Evolutionary conservation across 2,113 vertebrate species (phyloP).

Genomic region (Galeopterus variegatus): DNA sequence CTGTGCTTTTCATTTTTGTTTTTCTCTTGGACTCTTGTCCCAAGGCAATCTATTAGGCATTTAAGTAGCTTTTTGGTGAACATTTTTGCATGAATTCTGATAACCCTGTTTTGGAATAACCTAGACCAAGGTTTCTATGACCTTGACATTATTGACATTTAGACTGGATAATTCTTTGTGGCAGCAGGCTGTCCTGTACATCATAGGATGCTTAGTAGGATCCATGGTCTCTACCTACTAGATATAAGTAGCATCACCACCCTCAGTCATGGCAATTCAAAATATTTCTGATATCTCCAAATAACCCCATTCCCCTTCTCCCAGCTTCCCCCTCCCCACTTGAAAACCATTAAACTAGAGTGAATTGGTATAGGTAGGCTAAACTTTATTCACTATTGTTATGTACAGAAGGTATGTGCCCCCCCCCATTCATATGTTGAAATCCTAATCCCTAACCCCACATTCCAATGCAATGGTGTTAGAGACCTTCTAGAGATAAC

Average conservation of each 20-base stretch:
- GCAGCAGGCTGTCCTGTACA: no score
- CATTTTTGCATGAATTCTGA: slow-evolving; percentile 34
- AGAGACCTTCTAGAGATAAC: background rate
- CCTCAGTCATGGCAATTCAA: background rate
- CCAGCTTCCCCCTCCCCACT: background rate
- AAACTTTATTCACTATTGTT: background rate
- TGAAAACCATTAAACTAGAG: background rate
- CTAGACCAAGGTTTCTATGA: background rate
- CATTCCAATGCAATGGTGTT: background rate
- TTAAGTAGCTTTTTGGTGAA: slow-evolving; percentile 55
- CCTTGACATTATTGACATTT: background rate
- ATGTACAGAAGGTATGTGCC: background rate
- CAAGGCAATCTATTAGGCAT: background rate
- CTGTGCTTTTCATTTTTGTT: slow-evolving; percentile 4
- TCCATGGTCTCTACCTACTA: background rate
- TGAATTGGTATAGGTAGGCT: background rate
- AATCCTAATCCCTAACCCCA: background rate
- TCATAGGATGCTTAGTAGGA: background rate
- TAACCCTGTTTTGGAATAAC: background rate
- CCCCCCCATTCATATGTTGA: background rate
- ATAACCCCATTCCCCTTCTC: background rate
- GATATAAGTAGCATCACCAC: background rate
- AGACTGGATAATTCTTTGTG: background rate
- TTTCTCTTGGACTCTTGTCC: background rate
- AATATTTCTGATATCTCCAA: background rate